Evolutionary conservation across 2,113 vertebrate species (phyloP).

Genomic region (Sceloporus tristichus): DNA sequence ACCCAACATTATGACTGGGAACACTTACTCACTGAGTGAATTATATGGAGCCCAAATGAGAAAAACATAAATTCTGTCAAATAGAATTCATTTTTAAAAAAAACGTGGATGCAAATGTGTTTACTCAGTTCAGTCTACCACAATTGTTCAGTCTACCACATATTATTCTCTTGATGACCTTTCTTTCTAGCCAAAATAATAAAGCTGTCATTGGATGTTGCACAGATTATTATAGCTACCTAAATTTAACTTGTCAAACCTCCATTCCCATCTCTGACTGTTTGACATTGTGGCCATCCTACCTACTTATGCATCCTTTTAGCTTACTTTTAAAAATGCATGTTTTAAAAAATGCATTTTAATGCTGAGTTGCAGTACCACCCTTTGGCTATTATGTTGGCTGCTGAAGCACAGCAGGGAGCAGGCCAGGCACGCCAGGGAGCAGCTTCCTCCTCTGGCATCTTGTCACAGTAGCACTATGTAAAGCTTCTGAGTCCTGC

Average conservation of each 20-base stretch:
- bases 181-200: neutral
- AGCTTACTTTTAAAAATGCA: neutral
- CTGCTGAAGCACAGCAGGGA: neutral
- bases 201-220: neutral
- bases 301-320: neutral
- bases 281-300: neutral
- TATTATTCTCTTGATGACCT: neutral
- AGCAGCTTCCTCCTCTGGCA: neutral
- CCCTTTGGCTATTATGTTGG: neutral
- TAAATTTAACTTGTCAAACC: neutral
- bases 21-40: neutral
- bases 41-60: neutral
- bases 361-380: too few relatives aligned
- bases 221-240: slow-evolving; percentile 20
- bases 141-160: neutral
- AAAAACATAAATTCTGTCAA: slow-evolving; percentile 23
- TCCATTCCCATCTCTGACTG: neutral
- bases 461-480: neutral
- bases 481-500: neutral
- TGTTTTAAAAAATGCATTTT: neutral
- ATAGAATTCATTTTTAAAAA: neutral
- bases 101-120: neutral
- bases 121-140: neutral
- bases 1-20: too few relatives aligned
- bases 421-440: neutral